Percentiles rank a stretch among this genome's conserved stretches.
phyloP scores from a whole-genome alignment of 2,888 invertebrate species.

The Drosophila birchii region DNA sequence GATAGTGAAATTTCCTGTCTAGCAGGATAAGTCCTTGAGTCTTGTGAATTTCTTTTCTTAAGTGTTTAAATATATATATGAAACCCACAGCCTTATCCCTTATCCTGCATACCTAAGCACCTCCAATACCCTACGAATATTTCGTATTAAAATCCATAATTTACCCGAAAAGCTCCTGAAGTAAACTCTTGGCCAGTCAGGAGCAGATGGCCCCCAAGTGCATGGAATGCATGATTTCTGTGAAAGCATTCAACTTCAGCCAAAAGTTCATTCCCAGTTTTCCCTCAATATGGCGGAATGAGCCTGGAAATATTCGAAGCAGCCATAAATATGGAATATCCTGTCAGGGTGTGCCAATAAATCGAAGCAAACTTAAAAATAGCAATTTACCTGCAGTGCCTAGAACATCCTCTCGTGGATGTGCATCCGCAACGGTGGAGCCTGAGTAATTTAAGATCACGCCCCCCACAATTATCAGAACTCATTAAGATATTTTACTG shows the following conservation, averaged over 20 bases:
- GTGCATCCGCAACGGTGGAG: conserved; percentile 40
- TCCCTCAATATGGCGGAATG: conserved; percentile 5
- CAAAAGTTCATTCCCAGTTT: conserved; percentile 38
- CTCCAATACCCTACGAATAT: background rate
- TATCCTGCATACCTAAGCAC: background rate
- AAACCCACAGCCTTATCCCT: too few species aligned
- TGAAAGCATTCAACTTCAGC: conserved; percentile 10
- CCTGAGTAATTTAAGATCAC: conserved; percentile 57
- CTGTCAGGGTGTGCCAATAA: conserved; percentile 49
- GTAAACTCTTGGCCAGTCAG: conserved; percentile 3
- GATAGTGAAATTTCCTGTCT: too few species aligned
- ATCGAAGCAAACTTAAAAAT: conserved; percentile 51
- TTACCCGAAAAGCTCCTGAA: conserved; percentile 3
- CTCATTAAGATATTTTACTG: conserved; percentile 72
- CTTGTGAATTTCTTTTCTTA: too few species aligned
- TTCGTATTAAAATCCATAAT: background rate
- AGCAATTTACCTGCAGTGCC: conserved; percentile 20
- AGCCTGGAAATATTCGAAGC: conserved; percentile 56
- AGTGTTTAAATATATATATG: too few species aligned
- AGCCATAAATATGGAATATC: conserved; percentile 56
- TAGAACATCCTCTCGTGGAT: conserved; percentile 5
- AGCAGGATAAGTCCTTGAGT: too few species aligned
- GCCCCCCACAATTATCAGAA: conserved; percentile 48
- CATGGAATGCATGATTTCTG: conserved; percentile 11
- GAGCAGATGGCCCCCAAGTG: conserved; percentile 11